Evolutionary conservation across 2,797 vertebrate genomes (phyloP).

Genomic region (Myotis daubentonii): DNA sequence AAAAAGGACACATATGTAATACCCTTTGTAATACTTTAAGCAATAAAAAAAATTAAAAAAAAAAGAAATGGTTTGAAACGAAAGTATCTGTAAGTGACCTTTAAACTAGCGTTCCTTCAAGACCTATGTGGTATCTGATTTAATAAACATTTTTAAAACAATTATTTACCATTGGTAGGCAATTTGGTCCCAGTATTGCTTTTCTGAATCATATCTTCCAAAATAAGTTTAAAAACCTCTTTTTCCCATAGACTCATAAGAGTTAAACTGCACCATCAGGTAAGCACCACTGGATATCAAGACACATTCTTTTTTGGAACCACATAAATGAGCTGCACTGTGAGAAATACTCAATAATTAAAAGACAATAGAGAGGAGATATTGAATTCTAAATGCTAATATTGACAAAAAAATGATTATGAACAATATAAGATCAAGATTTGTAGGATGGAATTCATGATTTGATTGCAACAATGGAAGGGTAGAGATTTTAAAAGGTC

Average conservation of each 20-base stretch:
- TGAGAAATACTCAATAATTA: background rate
- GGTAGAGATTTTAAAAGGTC: background rate
- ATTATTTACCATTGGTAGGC: background rate
- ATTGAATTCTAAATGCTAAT: background rate
- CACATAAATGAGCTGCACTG: background rate
- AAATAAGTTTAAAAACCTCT: conserved; percentile 40
- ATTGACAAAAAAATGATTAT: background rate
- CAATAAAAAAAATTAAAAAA: too few relatives aligned
- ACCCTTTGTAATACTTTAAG: too few relatives aligned
- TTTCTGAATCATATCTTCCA: conserved; percentile 13
- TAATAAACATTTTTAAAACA: background rate
- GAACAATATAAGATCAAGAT: background rate
- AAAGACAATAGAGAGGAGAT: background rate
- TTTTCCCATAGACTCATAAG: background rate
- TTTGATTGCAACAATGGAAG: background rate
- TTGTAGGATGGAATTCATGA: background rate
- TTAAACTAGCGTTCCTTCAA: background rate
- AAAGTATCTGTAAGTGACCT: background rate
- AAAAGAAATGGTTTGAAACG: background rate
- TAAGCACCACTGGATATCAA: background rate
- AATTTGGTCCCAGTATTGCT: background rate
- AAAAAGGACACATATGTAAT: too few relatives aligned
- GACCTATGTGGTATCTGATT: background rate
- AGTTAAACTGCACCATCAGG: background rate
- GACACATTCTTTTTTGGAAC: background rate